phyloP scores from a whole-genome alignment of 2,888 invertebrate species.

The Acheta domesticus region DNA sequence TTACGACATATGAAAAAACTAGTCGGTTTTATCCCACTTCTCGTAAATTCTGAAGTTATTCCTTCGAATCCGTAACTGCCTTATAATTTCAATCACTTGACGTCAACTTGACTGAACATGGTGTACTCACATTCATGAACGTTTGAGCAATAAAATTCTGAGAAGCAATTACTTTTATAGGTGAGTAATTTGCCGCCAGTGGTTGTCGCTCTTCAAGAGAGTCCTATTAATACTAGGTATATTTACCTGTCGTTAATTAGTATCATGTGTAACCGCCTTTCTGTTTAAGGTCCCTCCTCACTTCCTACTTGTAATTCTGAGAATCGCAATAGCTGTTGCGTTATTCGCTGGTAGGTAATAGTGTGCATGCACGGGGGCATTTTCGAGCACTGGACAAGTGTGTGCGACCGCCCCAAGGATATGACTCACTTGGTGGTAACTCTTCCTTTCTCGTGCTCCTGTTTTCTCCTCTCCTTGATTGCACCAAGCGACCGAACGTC shows the following conservation, averaged over 20 bases:
- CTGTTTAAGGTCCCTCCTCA: neutral
- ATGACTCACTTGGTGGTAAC: neutral
- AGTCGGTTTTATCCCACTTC: neutral
- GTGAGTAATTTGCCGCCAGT: neutral
- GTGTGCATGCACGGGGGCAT: neutral
- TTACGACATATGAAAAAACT: neutral
- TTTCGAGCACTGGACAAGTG: neutral
- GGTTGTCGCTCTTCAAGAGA: neutral
- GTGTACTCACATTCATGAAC: neutral
- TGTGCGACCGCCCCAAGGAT: neutral
- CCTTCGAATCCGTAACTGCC: neutral
- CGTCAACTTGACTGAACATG: neutral
- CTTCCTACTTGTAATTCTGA: neutral
- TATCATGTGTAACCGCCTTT: neutral
- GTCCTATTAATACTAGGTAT: neutral
- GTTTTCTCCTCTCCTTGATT: too few species aligned
- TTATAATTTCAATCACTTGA: neutral
- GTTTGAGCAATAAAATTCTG: neutral
- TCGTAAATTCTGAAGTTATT: neutral
- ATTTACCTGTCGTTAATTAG: neutral
- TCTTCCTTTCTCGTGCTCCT: too few species aligned
- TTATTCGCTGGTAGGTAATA: neutral
- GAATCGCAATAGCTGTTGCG: neutral
- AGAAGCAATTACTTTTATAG: slow-evolving; percentile 2
- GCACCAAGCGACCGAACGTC: too few species aligned